Conservation (phyloP, 2,113 vertebrate genomes). For the Gorilla gorilla region DNA sequence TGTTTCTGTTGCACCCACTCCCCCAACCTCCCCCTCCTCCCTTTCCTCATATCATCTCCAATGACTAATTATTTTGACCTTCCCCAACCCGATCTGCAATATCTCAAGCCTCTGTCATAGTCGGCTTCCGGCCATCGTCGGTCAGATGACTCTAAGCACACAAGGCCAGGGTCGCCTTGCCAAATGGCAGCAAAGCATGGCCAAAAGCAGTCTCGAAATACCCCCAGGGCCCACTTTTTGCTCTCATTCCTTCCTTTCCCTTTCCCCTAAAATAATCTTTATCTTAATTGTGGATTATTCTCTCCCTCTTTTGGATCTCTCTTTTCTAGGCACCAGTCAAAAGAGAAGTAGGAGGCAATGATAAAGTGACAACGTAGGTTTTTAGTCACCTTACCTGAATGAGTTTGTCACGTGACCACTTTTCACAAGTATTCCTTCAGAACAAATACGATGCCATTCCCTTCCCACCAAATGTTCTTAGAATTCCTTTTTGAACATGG, state of each 20-base stretch:
- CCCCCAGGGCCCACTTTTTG: background rate
- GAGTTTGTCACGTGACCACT: background rate
- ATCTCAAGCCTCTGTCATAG: conserved; percentile 72
- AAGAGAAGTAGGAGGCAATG: background rate
- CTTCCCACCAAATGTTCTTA: background rate
- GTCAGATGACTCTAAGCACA: conserved; percentile 75
- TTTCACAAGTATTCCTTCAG: background rate
- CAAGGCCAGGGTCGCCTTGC: background rate
- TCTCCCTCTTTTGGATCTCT: background rate
- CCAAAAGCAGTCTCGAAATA: background rate
- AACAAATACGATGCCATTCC: background rate
- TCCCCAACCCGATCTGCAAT: conserved; percentile 76
- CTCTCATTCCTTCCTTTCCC: background rate
- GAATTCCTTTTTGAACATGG: background rate
- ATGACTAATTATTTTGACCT: conserved; percentile 81
- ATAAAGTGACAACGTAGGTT: background rate
- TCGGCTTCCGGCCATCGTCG: conserved; percentile 76
- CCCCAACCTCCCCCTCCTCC: conserved; percentile 59
- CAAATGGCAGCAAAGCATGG: background rate
- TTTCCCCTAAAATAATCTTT: background rate
- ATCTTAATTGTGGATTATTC: background rate
- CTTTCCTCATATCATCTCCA: conserved; percentile 51
- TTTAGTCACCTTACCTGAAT: background rate
- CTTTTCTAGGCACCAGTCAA: background rate
- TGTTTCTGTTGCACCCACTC: conserved; percentile 39